These are phyloP conservation scores for Borostomias antarcticus DNA, from an alignment of 2,797 vertebrate species.

Conservation along the genomic window DNA sequence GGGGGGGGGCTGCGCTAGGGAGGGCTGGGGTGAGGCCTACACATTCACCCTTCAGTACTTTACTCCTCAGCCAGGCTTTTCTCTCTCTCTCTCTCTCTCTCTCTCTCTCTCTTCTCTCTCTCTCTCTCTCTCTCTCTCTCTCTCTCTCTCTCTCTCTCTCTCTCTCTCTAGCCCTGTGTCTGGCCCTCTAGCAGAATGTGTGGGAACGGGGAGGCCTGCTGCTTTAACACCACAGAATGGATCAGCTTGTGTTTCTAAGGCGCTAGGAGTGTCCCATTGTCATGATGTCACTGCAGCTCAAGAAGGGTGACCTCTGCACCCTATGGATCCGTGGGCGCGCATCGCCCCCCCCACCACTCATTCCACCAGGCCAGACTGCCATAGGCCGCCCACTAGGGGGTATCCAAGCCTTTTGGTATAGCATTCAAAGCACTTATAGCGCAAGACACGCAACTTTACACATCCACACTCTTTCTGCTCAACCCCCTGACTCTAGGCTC, in stretches of 20 bases:
- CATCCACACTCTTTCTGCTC: conserved; percentile 16
- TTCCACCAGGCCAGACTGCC: conserved; percentile 78
- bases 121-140: conserved; percentile 25
- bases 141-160: conserved; percentile 49
- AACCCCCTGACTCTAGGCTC: neutral
- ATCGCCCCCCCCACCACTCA: conserved; percentile 64
- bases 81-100: conserved; percentile 37
- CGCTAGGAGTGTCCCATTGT: conserved; percentile 97
- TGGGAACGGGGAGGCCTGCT: conserved; percentile 92
- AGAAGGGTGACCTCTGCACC: conserved; percentile 96
- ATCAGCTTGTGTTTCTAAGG: conserved; percentile 89
- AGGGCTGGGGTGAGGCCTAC: conserved; percentile 70
- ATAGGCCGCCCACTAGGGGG: conserved; percentile 92
- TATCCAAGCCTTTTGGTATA: conserved; percentile 92
- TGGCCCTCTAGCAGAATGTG: conserved; percentile 84
- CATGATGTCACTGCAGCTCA: conserved; percentile 96
- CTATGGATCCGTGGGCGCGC: conserved; percentile 90
- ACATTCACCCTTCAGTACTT: conserved; percentile 69
- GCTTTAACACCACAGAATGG: conserved; percentile 90
- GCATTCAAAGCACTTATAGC: conserved; percentile 76
- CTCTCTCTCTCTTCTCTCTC: conserved; percentile 26
- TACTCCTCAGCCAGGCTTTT: conserved; percentile 12
- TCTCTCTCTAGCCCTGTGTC: conserved; percentile 56
- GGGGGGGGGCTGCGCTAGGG: conserved; percentile 35
- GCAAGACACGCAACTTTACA: conserved; percentile 71